Evolutionary conservation across 2,888 invertebrate species (phyloP).

Genomic region (Tortricodes alternella): DNA sequence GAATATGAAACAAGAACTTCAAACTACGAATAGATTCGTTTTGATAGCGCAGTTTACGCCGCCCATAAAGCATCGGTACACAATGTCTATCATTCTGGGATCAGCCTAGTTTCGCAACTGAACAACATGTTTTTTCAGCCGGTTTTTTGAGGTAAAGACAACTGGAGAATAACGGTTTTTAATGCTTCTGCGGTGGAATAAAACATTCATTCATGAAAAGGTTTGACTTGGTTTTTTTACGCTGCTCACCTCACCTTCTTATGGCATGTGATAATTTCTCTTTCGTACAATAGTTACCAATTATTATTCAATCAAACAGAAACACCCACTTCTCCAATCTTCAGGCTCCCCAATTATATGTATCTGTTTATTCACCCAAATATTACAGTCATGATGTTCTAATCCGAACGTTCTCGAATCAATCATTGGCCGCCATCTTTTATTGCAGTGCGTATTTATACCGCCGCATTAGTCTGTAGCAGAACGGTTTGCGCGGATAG

Average conservation of each 20-base stretch:
- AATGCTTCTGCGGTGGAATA: background rate
- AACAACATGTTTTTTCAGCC: conserved; percentile 14
- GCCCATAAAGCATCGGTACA: conserved; percentile 7
- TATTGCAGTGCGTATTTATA: conserved; percentile 58
- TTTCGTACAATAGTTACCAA: too few relatives aligned
- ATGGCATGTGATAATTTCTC: too few relatives aligned
- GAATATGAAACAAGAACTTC: background rate
- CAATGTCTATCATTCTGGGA: conserved; percentile 1
- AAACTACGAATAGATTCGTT: conserved; percentile 1
- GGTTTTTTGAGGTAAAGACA: conserved; percentile 1
- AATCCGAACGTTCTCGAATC: conserved; percentile 7
- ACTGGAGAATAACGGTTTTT: background rate
- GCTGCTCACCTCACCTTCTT: too few relatives aligned
- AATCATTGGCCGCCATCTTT: conserved; percentile 36
- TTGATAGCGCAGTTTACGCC: conserved; percentile 2
- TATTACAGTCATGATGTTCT: too few relatives aligned
- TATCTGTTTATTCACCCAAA: too few relatives aligned
- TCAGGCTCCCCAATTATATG: too few relatives aligned
- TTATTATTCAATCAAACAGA: too few relatives aligned
- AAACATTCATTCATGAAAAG: too few relatives aligned
- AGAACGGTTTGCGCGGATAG: conserved; percentile 71
- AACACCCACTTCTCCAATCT: too few relatives aligned
- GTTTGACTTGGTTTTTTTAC: too few relatives aligned
- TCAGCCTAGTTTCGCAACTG: conserved; percentile 23
- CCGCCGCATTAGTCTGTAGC: conserved; percentile 66